Evolutionary conservation across 2,113 vertebrate species (phyloP).

Genomic region (Nannobrachium achirus): DNA sequence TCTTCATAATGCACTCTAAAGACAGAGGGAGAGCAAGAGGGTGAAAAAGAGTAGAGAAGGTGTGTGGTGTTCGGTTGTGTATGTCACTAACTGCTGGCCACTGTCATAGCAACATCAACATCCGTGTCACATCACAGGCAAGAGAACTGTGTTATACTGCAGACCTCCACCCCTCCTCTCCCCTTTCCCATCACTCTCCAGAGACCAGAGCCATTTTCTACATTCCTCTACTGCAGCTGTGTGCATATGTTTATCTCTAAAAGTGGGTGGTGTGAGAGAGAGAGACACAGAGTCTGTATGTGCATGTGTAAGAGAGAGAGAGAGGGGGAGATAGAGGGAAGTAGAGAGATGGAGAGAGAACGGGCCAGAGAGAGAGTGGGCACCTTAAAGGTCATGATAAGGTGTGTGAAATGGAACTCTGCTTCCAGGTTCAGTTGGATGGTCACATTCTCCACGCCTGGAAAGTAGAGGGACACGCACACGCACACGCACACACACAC

Average conservation of each 20-base stretch:
- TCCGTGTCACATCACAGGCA: background rate
- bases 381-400: constrained; percentile 99
- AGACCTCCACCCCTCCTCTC: background rate
- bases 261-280: background rate
- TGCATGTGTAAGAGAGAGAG: constrained; percentile 1
- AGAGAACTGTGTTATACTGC: constrained; percentile 30
- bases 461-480: constrained; percentile 9
- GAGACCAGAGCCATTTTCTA: constrained; percentile 44
- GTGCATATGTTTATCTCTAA: background rate
- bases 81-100: constrained; percentile 53
- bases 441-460: constrained; percentile 95
- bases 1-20: background rate
- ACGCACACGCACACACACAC: constrained; percentile 4
- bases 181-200: constrained; percentile 51
- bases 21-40: constrained; percentile 5
- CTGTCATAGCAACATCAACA: constrained; percentile 10
- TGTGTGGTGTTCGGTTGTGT: constrained; percentile 46
- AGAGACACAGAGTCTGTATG: background rate
- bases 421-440: constrained; percentile 94
- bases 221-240: constrained; percentile 62
- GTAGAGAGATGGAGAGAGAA: too few species aligned
- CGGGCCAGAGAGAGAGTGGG: constrained; percentile 16
- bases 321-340: too few species aligned
- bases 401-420: constrained; percentile 98
- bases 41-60: constrained; percentile 1